These are phyloP conservation scores for Macrochelys suwanniensis DNA, from an alignment of 2,797 vertebrate genomes.

Conservation along the genomic window DNA sequence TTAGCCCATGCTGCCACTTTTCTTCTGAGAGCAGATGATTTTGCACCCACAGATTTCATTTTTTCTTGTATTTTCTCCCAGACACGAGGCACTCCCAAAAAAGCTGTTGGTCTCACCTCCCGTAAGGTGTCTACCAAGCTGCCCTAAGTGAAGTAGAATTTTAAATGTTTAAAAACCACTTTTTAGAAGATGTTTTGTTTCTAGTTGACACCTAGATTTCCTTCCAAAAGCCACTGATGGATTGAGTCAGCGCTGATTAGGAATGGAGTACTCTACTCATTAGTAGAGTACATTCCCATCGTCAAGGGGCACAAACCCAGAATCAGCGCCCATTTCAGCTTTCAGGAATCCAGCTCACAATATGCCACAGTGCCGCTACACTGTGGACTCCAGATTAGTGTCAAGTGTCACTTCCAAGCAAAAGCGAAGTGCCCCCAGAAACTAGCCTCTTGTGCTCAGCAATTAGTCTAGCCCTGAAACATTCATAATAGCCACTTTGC, in stretches of 20 bases:
- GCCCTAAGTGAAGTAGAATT: constrained; percentile 82
- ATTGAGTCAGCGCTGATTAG: not conserved
- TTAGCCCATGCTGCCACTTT: constrained; percentile 93
- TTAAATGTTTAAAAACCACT: not conserved
- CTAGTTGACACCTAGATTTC: not conserved
- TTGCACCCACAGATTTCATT: constrained; percentile 86
- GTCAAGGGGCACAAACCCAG: not conserved
- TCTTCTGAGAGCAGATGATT: constrained; percentile 85
- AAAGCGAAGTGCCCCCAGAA: not conserved
- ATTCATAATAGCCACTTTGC: not conserved
- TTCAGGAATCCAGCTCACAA: not conserved
- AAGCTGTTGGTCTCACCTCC: constrained; percentile 91
- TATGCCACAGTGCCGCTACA: not conserved
- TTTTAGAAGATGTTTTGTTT: not conserved
- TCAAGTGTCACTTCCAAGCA: not conserved
- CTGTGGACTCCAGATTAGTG: not conserved
- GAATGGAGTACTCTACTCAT: not conserved
- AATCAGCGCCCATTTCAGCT: not conserved
- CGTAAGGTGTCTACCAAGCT: constrained; percentile 89
- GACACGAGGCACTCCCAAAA: constrained; percentile 93
- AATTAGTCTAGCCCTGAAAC: not conserved
- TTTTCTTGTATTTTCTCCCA: constrained; percentile 98
- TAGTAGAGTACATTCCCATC: not conserved
- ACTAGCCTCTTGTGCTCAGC: not conserved
- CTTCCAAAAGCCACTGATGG: not conserved